Conservation (phyloP, 2,797 vertebrate genomes). For the Peromyscus nudipes region DNA sequence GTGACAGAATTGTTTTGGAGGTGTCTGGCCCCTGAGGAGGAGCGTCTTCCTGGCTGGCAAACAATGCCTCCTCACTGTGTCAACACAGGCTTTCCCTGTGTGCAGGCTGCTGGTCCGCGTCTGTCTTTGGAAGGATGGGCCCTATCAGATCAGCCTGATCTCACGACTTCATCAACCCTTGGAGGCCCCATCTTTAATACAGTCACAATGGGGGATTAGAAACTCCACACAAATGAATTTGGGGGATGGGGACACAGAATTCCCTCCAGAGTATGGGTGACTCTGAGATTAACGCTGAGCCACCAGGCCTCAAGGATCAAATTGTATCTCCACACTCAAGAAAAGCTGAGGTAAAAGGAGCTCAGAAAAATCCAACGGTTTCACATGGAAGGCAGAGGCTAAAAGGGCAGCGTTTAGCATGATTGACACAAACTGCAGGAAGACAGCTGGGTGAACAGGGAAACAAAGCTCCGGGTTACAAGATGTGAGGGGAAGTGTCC, state of each 20-base stretch:
- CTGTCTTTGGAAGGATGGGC: background rate
- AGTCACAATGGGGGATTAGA: background rate
- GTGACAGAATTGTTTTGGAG: background rate
- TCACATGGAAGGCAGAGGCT: background rate
- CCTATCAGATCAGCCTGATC: background rate
- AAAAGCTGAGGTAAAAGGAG: background rate
- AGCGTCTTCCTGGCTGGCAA: background rate
- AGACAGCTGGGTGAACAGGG: background rate
- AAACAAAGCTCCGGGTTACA: background rate
- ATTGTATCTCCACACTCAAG: background rate
- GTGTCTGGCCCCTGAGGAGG: background rate
- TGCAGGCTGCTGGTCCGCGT: background rate
- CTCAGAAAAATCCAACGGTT: constrained; percentile 18
- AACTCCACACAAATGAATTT: background rate
- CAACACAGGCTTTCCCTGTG: background rate
- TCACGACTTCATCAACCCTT: background rate
- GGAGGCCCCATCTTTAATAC: background rate
- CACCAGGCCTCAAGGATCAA: background rate
- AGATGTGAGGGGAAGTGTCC: background rate
- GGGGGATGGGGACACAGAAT: background rate
- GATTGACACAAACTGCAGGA: background rate
- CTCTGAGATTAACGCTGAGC: background rate
- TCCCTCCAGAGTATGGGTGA: background rate
- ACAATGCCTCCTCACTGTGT: background rate
- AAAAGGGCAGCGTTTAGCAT: constrained; percentile 1